These are phyloP conservation scores for Zaprionus camerounensis DNA, from an alignment of 1,140 invertebrate species.

Conservation along the genomic window DNA sequence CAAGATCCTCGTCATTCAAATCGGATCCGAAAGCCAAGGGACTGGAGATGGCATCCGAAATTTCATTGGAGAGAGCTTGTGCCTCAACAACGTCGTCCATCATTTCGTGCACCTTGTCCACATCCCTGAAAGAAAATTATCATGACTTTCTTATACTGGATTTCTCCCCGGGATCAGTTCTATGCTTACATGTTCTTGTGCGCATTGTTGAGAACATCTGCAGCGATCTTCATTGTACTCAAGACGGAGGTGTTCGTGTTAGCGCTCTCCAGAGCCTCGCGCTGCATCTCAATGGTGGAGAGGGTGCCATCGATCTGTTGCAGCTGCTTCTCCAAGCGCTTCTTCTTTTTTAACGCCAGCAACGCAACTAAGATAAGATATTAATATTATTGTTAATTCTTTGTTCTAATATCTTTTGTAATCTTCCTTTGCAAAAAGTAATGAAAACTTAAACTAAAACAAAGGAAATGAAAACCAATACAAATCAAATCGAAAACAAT, in stretches of 20 bases:
- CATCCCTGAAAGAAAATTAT: slow-evolving; percentile 89
- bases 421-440: not conserved
- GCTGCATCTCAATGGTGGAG: slow-evolving; percentile 99
- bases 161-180: not conserved
- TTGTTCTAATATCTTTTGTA: too few relatives aligned
- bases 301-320: slow-evolving; percentile 99
- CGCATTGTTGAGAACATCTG: slow-evolving; percentile 97
- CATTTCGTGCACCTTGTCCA: slow-evolving; percentile 99
- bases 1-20: slow-evolving; percentile 95
- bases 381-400: slow-evolving; percentile 47
- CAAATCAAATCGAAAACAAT: not conserved
- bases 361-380: slow-evolving; percentile 91
- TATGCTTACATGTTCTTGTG: slow-evolving; percentile 96
- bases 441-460: slow-evolving; percentile 29
- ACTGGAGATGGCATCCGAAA: slow-evolving; percentile 99
- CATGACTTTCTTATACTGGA: slow-evolving; percentile 6
- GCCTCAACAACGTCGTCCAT: slow-evolving; percentile 99
- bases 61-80: slow-evolving; percentile 99
- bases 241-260: slow-evolving; percentile 99
- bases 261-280: slow-evolving; percentile 98
- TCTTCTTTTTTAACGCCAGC: slow-evolving; percentile 98
- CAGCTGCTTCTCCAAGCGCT: slow-evolving; percentile 98
- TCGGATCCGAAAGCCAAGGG: slow-evolving; percentile 97
- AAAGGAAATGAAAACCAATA: too few relatives aligned
- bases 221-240: slow-evolving; percentile 97